Percentiles rank a stretch among this genome's conserved stretches.
Evolutionary conservation across 2,797 vertebrate species (phyloP).

Genomic region (Betta splendens): DNA sequence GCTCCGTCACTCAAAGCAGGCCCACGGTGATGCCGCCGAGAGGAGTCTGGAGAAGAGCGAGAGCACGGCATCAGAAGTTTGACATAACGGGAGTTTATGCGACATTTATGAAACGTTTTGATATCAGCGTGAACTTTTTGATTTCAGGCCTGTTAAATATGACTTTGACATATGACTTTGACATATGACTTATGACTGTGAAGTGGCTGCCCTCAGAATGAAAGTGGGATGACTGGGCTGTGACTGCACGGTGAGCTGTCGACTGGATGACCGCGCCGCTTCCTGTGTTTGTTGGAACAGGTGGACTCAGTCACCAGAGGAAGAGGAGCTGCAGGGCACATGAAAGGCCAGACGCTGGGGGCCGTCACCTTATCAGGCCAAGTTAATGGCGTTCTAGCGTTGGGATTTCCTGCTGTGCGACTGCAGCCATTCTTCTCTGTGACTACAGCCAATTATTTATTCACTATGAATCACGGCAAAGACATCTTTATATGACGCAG

Average conservation of each 20-base stretch:
- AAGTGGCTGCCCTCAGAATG: too few species aligned
- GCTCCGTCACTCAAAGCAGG: constrained; percentile 60
- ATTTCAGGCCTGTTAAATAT: too few species aligned
- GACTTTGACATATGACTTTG: too few species aligned
- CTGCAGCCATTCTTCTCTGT: constrained; percentile 16
- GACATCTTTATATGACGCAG: too few species aligned
- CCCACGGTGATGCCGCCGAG: constrained; percentile 5
- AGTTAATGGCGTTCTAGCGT: constrained; percentile 12
- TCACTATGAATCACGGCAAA: neutral
- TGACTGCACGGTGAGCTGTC: neutral
- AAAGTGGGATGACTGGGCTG: neutral
- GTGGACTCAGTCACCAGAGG: constrained; percentile 28
- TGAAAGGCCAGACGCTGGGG: too few species aligned
- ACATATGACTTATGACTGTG: too few species aligned
- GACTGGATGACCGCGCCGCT: neutral
- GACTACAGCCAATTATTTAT: constrained; percentile 5
- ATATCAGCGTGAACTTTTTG: too few species aligned
- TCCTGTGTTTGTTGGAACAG: constrained; percentile 32
- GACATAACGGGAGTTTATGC: too few species aligned
- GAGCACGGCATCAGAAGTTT: neutral
- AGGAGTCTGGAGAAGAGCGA: too few species aligned
- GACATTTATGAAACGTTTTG: too few species aligned
- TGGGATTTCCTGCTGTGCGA: constrained; percentile 36
- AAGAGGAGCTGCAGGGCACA: neutral
- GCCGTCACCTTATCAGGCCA: too few species aligned